Base-by-base conservation (phyloP, 2,888 invertebrate species). In the Pyrocoelia pectoralis region DNA sequence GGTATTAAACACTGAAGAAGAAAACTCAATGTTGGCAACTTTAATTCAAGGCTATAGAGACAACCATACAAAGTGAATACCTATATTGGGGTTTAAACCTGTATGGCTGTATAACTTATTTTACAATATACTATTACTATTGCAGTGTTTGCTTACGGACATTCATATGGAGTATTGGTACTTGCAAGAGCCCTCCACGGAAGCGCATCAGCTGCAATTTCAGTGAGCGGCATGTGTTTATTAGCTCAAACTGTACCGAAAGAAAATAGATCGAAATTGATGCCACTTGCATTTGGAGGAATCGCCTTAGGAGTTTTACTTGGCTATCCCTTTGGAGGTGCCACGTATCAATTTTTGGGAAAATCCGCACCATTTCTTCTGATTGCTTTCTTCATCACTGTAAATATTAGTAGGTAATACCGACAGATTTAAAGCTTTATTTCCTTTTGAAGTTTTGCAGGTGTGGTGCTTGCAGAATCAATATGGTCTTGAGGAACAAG, bases 251-350 rank as follows among this genome's bases (percentile, higher is more conserved):
- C 80, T 33, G 85, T 86, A 64, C 82, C 83, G 1, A 84, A 84
- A 54, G 85, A 87, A 56, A 70, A 75, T 14, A 80, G 90, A 65
- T 88, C 89, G 17, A 86, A 86, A 74, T 83, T 90, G n/a, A 92
- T 94, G 90, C 94, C 94, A 0, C 83, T 91, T 18, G 89, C 92
- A 1, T 85, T 94, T 75, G 92, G 94, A 3, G 93, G 93, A 63
- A 88, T 91, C 56, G 94, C 93, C 0, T 77, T 91, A 10, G 94
- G 94, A 0, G 93, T 94, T 0, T 82, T 94, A 1, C 82, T 91
- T 9, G 94, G 94, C 0, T 94, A 94, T 79, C 94, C 94, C 0
- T 86, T 92, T 69, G 94, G 94, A 8, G 89, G 93, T 1, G 85
- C 92, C 46, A 84, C 90, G 38, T 94, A 93, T 76, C 89, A 92